Base-by-base conservation (phyloP, 2,113 vertebrate genomes). In the human region DNA sequence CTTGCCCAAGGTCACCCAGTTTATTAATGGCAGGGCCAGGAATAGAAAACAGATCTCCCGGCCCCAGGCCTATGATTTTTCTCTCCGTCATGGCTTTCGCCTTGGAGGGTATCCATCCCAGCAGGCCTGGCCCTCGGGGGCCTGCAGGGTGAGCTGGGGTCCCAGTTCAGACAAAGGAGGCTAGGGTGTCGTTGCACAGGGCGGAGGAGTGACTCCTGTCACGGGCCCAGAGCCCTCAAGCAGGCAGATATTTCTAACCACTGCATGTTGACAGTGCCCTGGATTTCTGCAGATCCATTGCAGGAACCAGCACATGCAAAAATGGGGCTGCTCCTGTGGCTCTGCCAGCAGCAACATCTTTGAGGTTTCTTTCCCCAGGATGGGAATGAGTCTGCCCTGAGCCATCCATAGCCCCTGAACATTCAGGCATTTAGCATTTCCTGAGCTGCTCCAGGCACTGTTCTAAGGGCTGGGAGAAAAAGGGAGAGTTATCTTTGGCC, bases 21-120 rank as follows among this genome's bases (percentile, higher is more conserved):
- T 94, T 95, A 91, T 86, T 97, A 91, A 91, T 50, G 96, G 59
- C 92, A 89, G 79, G 43, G 45, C 94, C 76, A 68, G 89, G 70
- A 97, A 91, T 73, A 93, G 93, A 91, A 93, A 95, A 45, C 57
- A 32, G 50, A 43, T 45, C 85, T 93, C 55, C 82, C 20, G 25
- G 50, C 66, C 84, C 75, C 73, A 55, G 50, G 84, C 84, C 92
- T 88, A 13, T 72, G 68, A 32, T 43, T 78, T 85, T 83, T 83
- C 57, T 96, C 73, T 88, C 0, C 8, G 20, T 81, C 59, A 3
- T 50, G 48, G 87, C 64, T 84, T 82, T 92, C 93, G 59, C 80
- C 64, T 66, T 81, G 80, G 72, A 89, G 57, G 43, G 57, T 81
- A n/a, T 89, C 75, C 1, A 0, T 59, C 80, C 86, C 38, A 0